phyloP scores from a whole-genome alignment of 2,888 invertebrate species.

The Ariolimax columbianus region DNA sequence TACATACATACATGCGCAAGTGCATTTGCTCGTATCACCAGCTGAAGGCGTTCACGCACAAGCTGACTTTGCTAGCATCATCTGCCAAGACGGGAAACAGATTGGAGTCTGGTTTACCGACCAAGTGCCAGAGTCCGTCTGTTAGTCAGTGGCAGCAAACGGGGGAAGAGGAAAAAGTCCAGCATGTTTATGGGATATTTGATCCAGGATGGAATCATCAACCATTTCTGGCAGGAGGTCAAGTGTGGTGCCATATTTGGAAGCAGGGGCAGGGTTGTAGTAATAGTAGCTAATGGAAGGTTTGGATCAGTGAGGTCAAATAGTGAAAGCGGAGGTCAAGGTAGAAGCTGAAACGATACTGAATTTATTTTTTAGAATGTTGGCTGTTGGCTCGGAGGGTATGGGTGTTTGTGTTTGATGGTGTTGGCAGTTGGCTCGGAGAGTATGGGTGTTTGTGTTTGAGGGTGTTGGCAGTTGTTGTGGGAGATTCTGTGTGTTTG shows the following conservation, averaged over 20 bases:
- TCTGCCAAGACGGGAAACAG: neutral
- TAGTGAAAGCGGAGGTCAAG: neutral
- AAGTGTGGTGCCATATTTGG: neutral
- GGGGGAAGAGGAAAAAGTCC: neutral
- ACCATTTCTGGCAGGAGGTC: neutral
- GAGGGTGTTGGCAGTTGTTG: neutral
- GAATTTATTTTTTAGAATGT: neutral
- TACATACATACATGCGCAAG: no score
- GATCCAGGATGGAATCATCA: slow-evolving; percentile 14
- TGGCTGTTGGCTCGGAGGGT: neutral
- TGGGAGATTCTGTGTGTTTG: no score
- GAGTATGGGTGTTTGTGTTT: neutral
- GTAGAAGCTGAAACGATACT: neutral
- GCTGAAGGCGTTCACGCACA: neutral
- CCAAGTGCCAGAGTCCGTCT: neutral
- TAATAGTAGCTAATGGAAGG: neutral
- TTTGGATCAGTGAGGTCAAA: neutral
- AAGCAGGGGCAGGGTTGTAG: neutral
- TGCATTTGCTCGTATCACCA: no score
- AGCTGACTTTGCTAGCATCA: neutral
- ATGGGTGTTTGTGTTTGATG: neutral
- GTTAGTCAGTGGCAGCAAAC: neutral
- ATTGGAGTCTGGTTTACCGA: neutral
- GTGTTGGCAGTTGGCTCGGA: neutral
- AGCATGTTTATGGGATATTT: slow-evolving; percentile 9